phyloP scores from a whole-genome alignment of 2,797 vertebrate species.

The Lacerta viridis region DNA sequence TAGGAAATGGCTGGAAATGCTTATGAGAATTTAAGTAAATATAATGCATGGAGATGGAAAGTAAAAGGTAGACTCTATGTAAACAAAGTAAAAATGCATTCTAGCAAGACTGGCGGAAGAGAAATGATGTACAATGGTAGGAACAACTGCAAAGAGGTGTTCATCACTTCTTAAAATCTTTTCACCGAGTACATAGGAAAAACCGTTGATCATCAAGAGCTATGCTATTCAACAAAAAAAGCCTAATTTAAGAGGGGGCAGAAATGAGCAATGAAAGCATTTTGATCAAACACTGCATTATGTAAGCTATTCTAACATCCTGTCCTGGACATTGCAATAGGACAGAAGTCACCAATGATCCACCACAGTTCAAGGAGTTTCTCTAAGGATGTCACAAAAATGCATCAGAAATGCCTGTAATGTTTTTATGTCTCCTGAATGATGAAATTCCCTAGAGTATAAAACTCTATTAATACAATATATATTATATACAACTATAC shows the following conservation, averaged over 20 bases:
- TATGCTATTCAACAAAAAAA: background rate
- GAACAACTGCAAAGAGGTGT: background rate
- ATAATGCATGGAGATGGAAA: background rate
- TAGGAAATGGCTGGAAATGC: background rate
- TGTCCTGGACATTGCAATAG: background rate
- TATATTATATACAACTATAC: background rate
- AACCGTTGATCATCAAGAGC: background rate
- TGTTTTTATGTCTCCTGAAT: background rate
- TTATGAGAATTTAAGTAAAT: background rate
- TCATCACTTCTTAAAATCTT: background rate
- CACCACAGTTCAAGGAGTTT: background rate
- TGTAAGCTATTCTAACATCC: background rate
- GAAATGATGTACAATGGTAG: background rate
- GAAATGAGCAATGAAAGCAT: background rate
- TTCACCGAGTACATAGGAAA: background rate
- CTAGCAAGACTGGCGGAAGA: background rate
- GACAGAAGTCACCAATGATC: background rate
- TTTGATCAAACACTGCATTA: background rate
- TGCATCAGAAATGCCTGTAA: background rate
- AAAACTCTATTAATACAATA: background rate
- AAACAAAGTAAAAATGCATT: background rate
- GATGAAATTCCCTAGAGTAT: background rate
- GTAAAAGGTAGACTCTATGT: background rate
- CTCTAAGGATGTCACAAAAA: background rate
- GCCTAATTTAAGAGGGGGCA: background rate